Conservation (phyloP, 2,888 invertebrate genomes). For the Coenonympha glycerion region DNA sequence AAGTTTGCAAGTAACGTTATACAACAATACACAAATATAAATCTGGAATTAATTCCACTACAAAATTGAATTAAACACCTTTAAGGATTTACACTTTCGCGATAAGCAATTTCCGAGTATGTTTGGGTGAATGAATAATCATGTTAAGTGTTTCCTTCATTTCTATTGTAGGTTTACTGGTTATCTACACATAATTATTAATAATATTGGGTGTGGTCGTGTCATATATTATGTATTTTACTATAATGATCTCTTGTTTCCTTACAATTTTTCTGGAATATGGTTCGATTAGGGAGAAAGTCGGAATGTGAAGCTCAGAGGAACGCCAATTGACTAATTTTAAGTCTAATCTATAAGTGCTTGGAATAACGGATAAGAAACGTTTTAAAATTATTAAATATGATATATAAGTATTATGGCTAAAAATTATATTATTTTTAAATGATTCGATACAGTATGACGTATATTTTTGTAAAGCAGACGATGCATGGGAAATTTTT, state of each 20-base stretch:
- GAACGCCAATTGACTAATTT: conserved; percentile 64
- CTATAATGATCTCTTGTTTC: conserved; percentile 64
- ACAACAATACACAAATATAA: background rate
- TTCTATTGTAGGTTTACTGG: conserved; percentile 47
- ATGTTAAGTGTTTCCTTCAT: conserved; percentile 43
- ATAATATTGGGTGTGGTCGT: conserved; percentile 62
- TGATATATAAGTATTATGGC: conserved; percentile 50
- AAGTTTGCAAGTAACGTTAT: background rate
- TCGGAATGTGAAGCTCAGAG: conserved; percentile 57
- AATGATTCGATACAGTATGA: conserved; percentile 54
- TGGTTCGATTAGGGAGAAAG: conserved; percentile 42
- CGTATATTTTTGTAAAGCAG: conserved; percentile 71
- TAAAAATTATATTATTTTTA: conserved; percentile 58
- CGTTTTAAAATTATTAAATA: conserved; percentile 54
- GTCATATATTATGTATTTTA: conserved; percentile 50
- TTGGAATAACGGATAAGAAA: conserved; percentile 56
- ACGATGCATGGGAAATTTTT: conserved; percentile 72
- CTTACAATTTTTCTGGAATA: conserved; percentile 72
- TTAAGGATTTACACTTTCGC: conserved; percentile 37
- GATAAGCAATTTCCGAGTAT: conserved; percentile 40
- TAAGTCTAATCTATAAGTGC: conserved; percentile 61
- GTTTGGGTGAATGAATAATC: conserved; percentile 55
- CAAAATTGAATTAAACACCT: conserved; percentile 41
- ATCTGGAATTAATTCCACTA: background rate
- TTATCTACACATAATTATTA: conserved; percentile 39